These are phyloP conservation scores for Phalacrocorax brasilianus DNA, from an alignment of 2,113 vertebrate genomes.

Conservation along the genomic window DNA sequence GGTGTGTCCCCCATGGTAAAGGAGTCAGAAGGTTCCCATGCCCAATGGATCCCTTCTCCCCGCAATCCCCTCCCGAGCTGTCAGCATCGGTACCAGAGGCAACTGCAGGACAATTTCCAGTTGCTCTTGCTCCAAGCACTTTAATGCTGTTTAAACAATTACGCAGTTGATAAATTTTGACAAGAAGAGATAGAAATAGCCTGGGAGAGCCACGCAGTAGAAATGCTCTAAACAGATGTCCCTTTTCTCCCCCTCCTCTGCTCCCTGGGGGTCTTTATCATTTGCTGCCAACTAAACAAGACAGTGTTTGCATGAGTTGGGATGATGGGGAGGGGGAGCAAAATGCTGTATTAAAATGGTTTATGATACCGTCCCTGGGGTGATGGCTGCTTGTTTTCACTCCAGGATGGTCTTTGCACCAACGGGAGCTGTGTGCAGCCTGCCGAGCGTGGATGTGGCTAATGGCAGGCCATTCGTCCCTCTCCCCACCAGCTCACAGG, in stretches of 20 bases:
- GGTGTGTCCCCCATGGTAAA: background rate
- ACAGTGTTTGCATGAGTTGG: slow-evolving; percentile 10
- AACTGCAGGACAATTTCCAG: slow-evolving; percentile 62
- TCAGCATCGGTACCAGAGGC: slow-evolving; percentile 55
- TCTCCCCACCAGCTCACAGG: background rate
- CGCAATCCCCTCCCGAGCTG: slow-evolving; percentile 33
- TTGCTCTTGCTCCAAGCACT: slow-evolving; percentile 62
- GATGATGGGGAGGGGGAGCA: background rate
- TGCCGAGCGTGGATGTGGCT: accelerated
- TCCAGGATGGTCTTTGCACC: background rate
- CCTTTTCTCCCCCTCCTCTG: slow-evolving; percentile 49
- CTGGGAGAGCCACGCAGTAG: slow-evolving; percentile 64
- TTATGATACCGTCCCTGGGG: slow-evolving; percentile 7
- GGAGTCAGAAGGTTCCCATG: slow-evolving; percentile 57
- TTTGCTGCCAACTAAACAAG: slow-evolving; percentile 62
- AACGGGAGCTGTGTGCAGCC: background rate
- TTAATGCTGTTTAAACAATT: slow-evolving; percentile 74
- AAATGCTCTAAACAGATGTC: slow-evolving; percentile 69
- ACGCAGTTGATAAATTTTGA: slow-evolving; percentile 73
- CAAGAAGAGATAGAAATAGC: slow-evolving; percentile 71
- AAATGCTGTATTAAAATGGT: slow-evolving; percentile 24
- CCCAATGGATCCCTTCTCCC: background rate
- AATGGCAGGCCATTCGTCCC: accelerated
- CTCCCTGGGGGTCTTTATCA: slow-evolving; percentile 36
- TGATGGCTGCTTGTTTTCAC: background rate